Evolutionary conservation across 2,888 invertebrate species (phyloP).

Genomic region (Eremobia ochroleuca): DNA sequence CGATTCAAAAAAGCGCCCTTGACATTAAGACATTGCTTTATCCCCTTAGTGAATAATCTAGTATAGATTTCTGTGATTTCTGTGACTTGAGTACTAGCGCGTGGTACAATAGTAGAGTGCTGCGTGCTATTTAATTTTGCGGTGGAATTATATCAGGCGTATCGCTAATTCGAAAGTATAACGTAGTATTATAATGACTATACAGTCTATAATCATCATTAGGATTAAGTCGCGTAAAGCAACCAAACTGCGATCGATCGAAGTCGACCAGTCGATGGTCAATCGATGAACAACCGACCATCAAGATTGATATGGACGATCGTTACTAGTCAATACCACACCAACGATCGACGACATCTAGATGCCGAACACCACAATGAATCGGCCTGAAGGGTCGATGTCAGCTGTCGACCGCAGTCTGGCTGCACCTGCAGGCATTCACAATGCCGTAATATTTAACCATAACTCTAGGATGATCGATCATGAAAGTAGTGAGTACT

Average conservation of each 20-base stretch:
- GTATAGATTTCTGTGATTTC: neutral
- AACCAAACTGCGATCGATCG: neutral
- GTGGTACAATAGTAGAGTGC: neutral
- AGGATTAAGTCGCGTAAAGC: slow-evolving; percentile 3
- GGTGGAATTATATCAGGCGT: neutral
- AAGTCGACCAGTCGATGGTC: neutral
- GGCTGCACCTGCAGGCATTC: neutral
- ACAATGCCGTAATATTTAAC: neutral
- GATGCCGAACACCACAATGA: neutral
- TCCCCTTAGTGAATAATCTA: neutral
- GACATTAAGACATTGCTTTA: neutral
- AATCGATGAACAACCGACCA: neutral
- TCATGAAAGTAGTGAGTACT: slow-evolving; percentile 19
- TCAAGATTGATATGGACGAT: slow-evolving; percentile 5
- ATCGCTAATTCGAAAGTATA: slow-evolving; percentile 10
- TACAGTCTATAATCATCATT: neutral
- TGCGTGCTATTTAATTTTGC: neutral
- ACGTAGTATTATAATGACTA: slow-evolving; percentile 3
- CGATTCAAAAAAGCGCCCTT: neutral
- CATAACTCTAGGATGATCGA: slow-evolving; percentile 7
- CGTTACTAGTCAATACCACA: slow-evolving; percentile 6
- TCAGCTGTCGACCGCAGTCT: neutral
- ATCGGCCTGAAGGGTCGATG: neutral
- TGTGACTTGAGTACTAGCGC: neutral
- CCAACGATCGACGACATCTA: neutral